Evolutionary conservation across 2,113 vertebrate genomes (phyloP).

Genomic region (Trichomycterus rosablanca): DNA sequence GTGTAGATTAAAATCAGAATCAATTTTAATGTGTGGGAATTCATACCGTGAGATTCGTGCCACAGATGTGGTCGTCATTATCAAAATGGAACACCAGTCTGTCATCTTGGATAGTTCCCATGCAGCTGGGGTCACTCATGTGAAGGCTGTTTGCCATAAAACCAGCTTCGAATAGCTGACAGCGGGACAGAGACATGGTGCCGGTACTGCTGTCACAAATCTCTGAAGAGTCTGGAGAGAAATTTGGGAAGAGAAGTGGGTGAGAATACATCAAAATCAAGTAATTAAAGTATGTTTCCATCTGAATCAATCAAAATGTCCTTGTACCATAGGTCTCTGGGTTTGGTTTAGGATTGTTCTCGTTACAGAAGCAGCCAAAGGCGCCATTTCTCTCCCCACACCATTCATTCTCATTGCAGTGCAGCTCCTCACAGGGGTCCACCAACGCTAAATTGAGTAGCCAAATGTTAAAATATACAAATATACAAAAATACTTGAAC

Average conservation of each 20-base stretch:
- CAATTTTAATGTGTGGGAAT: too few relatives aligned
- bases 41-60: constrained; percentile 56
- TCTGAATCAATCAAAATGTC: background rate
- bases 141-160: constrained; percentile 50
- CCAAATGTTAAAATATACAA: too few relatives aligned
- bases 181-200: constrained; percentile 59
- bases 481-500: too few relatives aligned
- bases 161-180: constrained; percentile 62
- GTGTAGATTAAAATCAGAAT: too few relatives aligned
- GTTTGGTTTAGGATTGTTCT: constrained; percentile 34
- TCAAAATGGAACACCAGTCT: constrained; percentile 57
- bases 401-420: constrained; percentile 62
- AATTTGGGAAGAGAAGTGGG: too few relatives aligned
- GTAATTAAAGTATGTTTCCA: too few relatives aligned
- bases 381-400: constrained; percentile 57
- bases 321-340: constrained; percentile 50
- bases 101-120: constrained; percentile 46
- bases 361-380: constrained; percentile 65
- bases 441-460: background rate
- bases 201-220: constrained; percentile 51
- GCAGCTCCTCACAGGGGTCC: constrained; percentile 54
- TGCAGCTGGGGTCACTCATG: constrained; percentile 56
- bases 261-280: too few relatives aligned
- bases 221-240: constrained; percentile 48
- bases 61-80: constrained; percentile 52